Conservation (phyloP, 2,797 vertebrate genomes). For the Tokudaia tokunoshimensis region DNA sequence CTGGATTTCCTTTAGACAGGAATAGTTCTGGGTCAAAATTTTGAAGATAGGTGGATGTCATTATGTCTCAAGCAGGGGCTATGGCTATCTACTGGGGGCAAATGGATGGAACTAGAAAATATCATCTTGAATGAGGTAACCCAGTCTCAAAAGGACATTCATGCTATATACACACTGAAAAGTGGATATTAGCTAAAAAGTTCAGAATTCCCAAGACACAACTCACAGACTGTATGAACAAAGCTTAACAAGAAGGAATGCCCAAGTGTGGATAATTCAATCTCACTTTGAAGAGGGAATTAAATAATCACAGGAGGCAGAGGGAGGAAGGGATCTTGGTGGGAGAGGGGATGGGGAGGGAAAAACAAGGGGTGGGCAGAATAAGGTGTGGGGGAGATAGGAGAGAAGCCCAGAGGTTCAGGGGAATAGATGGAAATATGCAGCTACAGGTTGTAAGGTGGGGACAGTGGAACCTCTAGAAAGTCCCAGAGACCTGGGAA, state of each 20-base stretch:
- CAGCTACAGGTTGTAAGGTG: not conserved
- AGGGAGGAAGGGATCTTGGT: too few species aligned
- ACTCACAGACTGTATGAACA: not conserved
- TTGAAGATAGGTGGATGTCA: not conserved
- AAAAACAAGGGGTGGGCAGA: not conserved
- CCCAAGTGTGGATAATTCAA: not conserved
- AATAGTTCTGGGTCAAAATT: not conserved
- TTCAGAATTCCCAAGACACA: not conserved
- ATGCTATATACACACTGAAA: not conserved
- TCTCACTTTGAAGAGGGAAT: not conserved
- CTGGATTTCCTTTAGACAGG: not conserved
- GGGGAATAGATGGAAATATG: not conserved
- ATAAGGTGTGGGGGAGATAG: not conserved
- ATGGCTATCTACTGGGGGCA: not conserved
- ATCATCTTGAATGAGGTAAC: not conserved
- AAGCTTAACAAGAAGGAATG: not conserved
- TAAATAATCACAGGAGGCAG: not conserved
- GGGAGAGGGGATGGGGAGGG: not conserved
- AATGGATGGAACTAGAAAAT: not conserved
- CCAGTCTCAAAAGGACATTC: not conserved
- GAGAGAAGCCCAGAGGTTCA: not conserved
- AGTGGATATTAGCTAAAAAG: not conserved
- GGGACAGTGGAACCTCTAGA: too few species aligned
- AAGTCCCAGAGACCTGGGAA: too few species aligned
- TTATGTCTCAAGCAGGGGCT: rapidly evolving